Evolutionary conservation across 2,797 vertebrate genomes (phyloP).

Genomic region (Premnoplex brunnescens): DNA sequence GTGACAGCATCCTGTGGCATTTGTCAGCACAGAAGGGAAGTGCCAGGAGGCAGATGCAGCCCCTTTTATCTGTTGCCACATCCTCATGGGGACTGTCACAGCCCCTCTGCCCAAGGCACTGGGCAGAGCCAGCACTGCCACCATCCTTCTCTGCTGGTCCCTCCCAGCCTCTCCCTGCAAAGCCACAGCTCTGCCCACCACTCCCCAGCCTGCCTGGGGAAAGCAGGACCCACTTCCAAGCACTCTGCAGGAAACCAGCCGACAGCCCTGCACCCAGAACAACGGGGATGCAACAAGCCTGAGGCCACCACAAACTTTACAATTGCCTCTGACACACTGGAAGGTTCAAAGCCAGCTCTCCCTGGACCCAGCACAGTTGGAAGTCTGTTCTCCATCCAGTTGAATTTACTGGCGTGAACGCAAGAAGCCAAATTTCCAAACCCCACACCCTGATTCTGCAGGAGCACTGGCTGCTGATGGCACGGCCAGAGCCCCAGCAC

Average conservation of each 20-base stretch:
- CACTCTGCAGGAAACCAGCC: background rate
- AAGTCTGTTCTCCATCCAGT: background rate
- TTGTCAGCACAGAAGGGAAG: background rate
- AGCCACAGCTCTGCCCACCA: background rate
- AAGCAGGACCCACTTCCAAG: background rate
- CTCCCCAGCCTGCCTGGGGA: background rate
- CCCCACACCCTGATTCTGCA: background rate
- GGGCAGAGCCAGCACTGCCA: background rate
- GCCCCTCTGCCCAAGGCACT: background rate
- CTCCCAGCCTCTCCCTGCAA: background rate
- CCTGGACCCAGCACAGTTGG: background rate
- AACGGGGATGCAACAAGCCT: rapidly evolving
- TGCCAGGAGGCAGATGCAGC: background rate
- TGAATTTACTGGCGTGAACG: background rate
- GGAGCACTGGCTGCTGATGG: background rate
- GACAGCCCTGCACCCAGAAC: background rate
- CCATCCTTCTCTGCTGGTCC: rapidly evolving
- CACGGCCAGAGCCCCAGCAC: background rate
- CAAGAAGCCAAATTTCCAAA: background rate
- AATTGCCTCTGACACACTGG: background rate
- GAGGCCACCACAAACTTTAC: background rate
- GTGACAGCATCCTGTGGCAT: background rate
- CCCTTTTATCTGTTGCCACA: background rate
- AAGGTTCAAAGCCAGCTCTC: background rate
- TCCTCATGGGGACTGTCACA: rapidly evolving